Evolutionary conservation across 2,888 invertebrate species (phyloP).

Genomic region (Eledona agricola): DNA sequence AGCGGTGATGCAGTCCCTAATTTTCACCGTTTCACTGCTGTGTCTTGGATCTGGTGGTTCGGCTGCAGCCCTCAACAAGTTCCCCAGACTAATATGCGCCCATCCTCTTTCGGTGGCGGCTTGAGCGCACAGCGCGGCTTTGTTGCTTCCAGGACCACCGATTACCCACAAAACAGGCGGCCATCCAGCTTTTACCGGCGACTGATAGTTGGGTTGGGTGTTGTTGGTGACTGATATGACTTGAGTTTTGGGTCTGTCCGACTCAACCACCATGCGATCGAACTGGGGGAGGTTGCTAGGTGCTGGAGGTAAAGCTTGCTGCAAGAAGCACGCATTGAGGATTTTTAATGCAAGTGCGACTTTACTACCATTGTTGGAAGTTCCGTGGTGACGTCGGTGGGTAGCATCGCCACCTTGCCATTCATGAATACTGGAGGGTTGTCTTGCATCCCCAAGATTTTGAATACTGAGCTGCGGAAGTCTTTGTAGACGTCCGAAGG

Average conservation of each 20-base stretch:
- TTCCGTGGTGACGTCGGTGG: conserved; percentile 61
- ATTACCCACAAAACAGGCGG: conserved; percentile 66
- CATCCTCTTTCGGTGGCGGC: conserved; percentile 73
- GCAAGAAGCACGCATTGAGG: conserved; percentile 2
- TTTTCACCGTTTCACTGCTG: conserved; percentile 57
- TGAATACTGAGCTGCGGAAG: conserved; percentile 80
- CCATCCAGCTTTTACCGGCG: conserved; percentile 58
- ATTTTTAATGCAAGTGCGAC: background rate
- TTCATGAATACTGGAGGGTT: conserved; percentile 70
- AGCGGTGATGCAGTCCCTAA: conserved; percentile 75
- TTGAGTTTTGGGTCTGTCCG: conserved; percentile 56
- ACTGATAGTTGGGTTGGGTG: conserved; percentile 45
- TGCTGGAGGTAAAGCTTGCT: conserved; percentile 21
- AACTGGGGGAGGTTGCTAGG: conserved; percentile 18
- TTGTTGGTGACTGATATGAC: conserved; percentile 56
- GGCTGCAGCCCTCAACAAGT: conserved; percentile 80
- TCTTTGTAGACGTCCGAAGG: conserved; percentile 88
- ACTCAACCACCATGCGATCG: conserved; percentile 38
- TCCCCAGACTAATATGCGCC: conserved; percentile 69
- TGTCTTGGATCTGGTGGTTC: conserved; percentile 58
- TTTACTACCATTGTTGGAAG: conserved; percentile 56
- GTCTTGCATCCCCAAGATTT: conserved; percentile 76
- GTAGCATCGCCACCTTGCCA: conserved; percentile 69
- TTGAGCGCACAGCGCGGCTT: conserved; percentile 79
- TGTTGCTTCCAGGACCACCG: conserved; percentile 93